Conservation (phyloP, 2,888 invertebrate genomes). For the Trissolcus brochymenae region DNA sequence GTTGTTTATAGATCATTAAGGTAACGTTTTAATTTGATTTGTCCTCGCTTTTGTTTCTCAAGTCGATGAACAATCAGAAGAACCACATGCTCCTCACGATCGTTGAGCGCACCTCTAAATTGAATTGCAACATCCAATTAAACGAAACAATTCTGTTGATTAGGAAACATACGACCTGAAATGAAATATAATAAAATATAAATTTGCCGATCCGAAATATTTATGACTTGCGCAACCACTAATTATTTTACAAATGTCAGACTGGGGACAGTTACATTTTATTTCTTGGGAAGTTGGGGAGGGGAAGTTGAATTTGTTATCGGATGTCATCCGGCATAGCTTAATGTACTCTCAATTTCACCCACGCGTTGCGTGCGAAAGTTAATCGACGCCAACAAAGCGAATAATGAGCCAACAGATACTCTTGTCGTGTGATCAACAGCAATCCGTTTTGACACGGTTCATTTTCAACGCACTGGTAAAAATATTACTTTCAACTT, state of each 20-base stretch:
- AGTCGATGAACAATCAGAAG: conserved; percentile 2
- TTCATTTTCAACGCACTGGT: neutral
- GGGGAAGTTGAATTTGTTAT: too few relatives aligned
- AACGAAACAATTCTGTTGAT: conserved; percentile 5
- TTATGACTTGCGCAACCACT: conserved; percentile 2
- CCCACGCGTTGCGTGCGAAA: conserved; percentile 55
- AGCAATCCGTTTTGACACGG: conserved; percentile 8
- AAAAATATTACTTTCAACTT: too few relatives aligned
- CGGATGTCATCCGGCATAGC: conserved; percentile 17
- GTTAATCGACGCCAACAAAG: conserved; percentile 52
- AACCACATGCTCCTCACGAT: conserved; percentile 3
- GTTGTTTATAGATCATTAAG: too few relatives aligned
- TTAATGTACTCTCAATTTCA: conserved; percentile 56
- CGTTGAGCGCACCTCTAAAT: neutral
- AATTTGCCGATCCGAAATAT: conserved; percentile 12
- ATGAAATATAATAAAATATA: conserved; percentile 1
- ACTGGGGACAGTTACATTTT: neutral
- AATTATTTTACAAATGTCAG: neutral
- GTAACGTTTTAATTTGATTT: conserved; percentile 11
- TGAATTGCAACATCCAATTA: conserved; percentile 27
- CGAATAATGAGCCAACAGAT: conserved; percentile 34
- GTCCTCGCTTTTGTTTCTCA: conserved; percentile 19
- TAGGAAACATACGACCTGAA: too few relatives aligned
- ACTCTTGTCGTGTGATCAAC: neutral
- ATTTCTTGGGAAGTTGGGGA: too few relatives aligned